Percentiles rank a stretch among this genome's conserved stretches.
Evolutionary conservation across 2,113 vertebrate species (phyloP).

Genomic region (Hyla sarda): DNA sequence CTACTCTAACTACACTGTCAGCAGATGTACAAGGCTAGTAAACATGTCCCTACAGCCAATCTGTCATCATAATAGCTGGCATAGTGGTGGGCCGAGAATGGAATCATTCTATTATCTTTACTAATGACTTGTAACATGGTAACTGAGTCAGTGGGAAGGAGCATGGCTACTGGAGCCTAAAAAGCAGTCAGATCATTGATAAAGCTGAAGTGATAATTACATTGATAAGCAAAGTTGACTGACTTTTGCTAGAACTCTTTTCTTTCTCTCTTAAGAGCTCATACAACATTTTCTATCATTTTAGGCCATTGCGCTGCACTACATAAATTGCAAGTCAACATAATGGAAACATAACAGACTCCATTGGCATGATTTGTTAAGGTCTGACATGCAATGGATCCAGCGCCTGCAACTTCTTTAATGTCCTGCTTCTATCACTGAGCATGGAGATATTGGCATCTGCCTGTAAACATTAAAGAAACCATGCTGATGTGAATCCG

Average conservation of each 20-base stretch:
- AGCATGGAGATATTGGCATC: too few relatives aligned
- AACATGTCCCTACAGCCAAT: slow-evolving; percentile 43
- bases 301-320: too few relatives aligned
- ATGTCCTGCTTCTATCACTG: too few relatives aligned
- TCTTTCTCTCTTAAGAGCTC: too few relatives aligned
- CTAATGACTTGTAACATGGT: slow-evolving; percentile 27
- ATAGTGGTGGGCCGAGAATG: slow-evolving; percentile 7
- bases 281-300: too few relatives aligned
- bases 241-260: not conserved
- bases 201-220: not conserved
- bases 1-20: slow-evolving; percentile 14
- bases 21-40: slow-evolving; percentile 37
- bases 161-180: not conserved
- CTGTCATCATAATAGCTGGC: slow-evolving; percentile 36
- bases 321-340: too few relatives aligned
- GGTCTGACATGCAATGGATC: too few relatives aligned
- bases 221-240: not conserved
- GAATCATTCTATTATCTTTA: slow-evolving; percentile 36
- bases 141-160: not conserved
- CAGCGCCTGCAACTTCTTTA: too few relatives aligned
- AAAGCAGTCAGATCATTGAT: not conserved
- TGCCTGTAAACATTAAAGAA: too few relatives aligned
- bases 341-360: too few relatives aligned
- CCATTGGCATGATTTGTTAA: too few relatives aligned
- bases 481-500: too few relatives aligned